A percentile compares a stretch with the other conserved stretches of the same genome.
These are phyloP conservation scores for Channa argus DNA, from an alignment of 2,113 vertebrate genomes.

Conservation along the genomic window DNA sequence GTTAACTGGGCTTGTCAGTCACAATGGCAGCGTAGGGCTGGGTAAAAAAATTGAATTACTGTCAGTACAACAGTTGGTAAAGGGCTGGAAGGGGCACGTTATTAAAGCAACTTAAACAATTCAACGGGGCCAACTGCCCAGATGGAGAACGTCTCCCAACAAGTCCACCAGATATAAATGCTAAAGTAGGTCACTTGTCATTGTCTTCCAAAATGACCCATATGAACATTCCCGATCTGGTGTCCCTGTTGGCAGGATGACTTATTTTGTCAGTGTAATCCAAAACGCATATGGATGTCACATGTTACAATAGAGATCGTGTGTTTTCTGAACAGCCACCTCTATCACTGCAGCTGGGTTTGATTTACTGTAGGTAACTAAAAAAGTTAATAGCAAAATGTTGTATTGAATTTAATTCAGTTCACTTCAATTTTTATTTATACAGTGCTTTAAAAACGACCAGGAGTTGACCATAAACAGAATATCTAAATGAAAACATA, in stretches of 20 bases:
- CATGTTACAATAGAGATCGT: neutral
- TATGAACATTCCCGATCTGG: neutral
- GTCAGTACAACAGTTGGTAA: neutral
- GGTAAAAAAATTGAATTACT: neutral
- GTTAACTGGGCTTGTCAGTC: neutral
- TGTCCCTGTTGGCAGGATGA: neutral
- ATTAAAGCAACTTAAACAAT: constrained; percentile 27
- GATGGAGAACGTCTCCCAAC: constrained; percentile 30
- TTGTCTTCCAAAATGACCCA: constrained; percentile 3
- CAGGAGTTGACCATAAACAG: no score
- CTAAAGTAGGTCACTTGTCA: constrained; percentile 26
- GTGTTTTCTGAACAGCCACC: no score
- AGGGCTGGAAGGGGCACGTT: constrained; percentile 2
- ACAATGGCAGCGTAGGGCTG: neutral
- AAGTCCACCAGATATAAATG: constrained; percentile 23
- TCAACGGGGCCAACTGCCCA: constrained; percentile 18
- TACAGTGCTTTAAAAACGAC: no score
- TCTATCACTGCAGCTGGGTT: neutral
- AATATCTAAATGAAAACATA: no score
- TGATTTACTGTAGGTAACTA: neutral
- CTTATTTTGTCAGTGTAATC: neutral
- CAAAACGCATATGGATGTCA: neutral
- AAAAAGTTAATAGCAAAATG: no score
- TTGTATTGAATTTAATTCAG: no score
- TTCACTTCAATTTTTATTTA: no score